Evolutionary conservation across 1,140 invertebrate species (phyloP), one percentile per base, ranked within the genome.

Genomic region (Zaprionus gabonicus): DNA sequence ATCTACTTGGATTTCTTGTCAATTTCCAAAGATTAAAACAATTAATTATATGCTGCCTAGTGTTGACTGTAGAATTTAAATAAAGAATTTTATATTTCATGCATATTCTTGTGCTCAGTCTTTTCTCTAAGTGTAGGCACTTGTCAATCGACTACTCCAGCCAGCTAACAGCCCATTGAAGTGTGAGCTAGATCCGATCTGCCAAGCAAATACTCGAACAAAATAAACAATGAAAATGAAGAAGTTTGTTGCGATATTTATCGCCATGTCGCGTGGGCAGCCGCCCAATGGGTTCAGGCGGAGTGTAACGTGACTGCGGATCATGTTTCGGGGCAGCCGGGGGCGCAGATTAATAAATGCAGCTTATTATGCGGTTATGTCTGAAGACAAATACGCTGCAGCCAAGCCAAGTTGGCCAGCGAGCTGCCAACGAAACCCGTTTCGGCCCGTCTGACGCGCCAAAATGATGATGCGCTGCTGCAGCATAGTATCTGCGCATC

Each of bases 291-390:
- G 68, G 49, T 25, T 56, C 34, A 20, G 20, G n/a, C 17, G 25
- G 17, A 28, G 17, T 36, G 17, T 36, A 41, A 38, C 74, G 74
- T 76, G 74, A 76, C 74, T 75, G 10, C 20, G 36, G 57, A 72
- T 60, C 57, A 38, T 72, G 74, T 76, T 76, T 76, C 71, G 70
- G 74, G 74, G 55, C 60, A 60, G 71, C 38, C 34, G 44, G 23
- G 31, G 27, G 58, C 36, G 62, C 31, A 65, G 66, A 76, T 76
- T 72, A 67, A 76, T 76, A 73, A 76, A 76, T 76, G 74, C 74
- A 73, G 63, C 49, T 67, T 72, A 57, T 62, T 56, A 58, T n/a
- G 15, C 20, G 58, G 20, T 68, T 68, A 60, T 69, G 57, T 51
- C 31, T 57, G 25, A 17, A 55, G 41, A 57, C 41, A 75, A 56